phyloP scores from a whole-genome alignment of 92 coral and sea anemone species.

The Montipora capitata region DNA sequence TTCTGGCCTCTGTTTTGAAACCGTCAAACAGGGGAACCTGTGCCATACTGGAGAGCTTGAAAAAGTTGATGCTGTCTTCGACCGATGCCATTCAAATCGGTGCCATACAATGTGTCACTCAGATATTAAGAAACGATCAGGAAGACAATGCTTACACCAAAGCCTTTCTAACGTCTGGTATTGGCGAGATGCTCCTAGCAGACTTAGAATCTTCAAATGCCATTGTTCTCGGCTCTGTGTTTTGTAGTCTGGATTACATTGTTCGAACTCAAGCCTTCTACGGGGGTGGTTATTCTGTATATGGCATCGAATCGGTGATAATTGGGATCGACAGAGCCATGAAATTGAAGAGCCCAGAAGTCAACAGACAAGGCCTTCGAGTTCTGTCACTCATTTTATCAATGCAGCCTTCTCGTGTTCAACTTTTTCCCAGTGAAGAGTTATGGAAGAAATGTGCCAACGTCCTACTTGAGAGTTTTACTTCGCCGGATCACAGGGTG shows the following conservation, averaged over 20 bases:
- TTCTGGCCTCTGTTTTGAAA: constrained; percentile 5
- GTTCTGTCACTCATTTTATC: constrained; percentile 80
- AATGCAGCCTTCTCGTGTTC: constrained; percentile 73
- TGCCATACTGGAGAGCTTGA: constrained; percentile 72
- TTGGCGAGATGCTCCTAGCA: constrained; percentile 90
- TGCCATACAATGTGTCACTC: constrained; percentile 78
- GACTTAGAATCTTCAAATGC: constrained; percentile 87
- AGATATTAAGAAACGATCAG: constrained; percentile 52
- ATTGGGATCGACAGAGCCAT: constrained; percentile 75
- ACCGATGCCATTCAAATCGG: constrained; percentile 81
- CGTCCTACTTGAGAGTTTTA: constrained; percentile 72
- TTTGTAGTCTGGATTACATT: constrained; percentile 82
- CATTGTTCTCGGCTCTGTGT: constrained; percentile 82
- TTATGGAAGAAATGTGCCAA: constrained; percentile 71
- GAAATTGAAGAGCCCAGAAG: constrained; percentile 79
- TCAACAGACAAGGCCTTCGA: constrained; percentile 82
- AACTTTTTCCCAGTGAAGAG: constrained; percentile 77
- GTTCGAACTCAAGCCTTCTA: constrained; percentile 66
- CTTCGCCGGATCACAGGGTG: constrained; percentile 88
- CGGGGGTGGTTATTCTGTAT: constrained; percentile 84
- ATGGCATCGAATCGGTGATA: constrained; percentile 90
- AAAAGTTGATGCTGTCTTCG: constrained; percentile 84
- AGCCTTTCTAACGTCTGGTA: constrained; percentile 66
- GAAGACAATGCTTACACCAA: constrained; percentile 44
- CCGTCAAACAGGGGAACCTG: not conserved